phyloP scores from a whole-genome alignment of 2,888 invertebrate genomes.

The Apomyelois bistriatella region DNA sequence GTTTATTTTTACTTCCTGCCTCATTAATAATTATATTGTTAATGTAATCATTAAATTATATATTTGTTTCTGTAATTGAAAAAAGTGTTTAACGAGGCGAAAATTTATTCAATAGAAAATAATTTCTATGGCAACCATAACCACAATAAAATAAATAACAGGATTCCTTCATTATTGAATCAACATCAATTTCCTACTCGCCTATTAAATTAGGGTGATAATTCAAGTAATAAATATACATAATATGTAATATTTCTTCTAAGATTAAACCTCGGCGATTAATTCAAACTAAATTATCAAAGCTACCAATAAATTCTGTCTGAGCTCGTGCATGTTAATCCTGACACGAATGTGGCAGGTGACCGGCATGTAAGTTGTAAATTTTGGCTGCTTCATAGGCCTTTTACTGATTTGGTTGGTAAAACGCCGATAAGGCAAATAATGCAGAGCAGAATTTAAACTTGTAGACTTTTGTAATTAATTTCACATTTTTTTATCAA shows the following conservation, averaged over 20 bases:
- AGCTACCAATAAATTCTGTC: neutral
- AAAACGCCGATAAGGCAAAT: neutral
- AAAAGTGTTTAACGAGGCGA: too few species aligned
- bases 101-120: too few species aligned
- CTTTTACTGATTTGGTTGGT: neutral
- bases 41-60: too few species aligned
- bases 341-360: conserved; percentile 6
- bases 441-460: too few species aligned
- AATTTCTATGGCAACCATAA: too few species aligned
- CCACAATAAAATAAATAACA: neutral
- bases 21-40: neutral
- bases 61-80: too few species aligned
- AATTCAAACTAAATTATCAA: conserved; percentile 6
- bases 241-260: conserved; percentile 1
- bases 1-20: neutral
- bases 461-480: too few species aligned
- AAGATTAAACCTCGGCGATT: neutral
- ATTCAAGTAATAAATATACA: neutral
- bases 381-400: conserved; percentile 14
- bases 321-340: neutral
- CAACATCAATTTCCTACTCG: neutral
- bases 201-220: neutral
- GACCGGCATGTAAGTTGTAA: conserved; percentile 24
- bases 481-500: too few species aligned
- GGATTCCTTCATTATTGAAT: neutral